phyloP scores from a whole-genome alignment of 2,888 invertebrate species.

The Amphipyra berbera region DNA sequence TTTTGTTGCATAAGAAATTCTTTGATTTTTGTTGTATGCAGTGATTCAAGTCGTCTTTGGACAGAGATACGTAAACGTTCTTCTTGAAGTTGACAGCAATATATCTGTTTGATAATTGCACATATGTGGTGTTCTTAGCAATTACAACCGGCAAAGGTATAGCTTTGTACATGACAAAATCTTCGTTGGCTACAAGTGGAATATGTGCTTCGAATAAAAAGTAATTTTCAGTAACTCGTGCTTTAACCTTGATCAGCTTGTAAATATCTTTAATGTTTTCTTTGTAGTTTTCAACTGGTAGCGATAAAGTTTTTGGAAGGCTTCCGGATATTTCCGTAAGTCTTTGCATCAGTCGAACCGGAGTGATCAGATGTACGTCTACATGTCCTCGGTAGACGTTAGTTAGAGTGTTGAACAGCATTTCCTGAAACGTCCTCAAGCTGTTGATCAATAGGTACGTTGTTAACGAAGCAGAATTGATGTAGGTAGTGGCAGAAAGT shows the following conservation, averaged over 20 bases:
- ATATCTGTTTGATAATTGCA: slow-evolving; percentile 10
- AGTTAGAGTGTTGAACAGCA: slow-evolving; percentile 44
- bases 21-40: slow-evolving; percentile 7
- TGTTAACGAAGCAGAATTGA: slow-evolving; percentile 4
- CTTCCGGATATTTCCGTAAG: slow-evolving; percentile 35
- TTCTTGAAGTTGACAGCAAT: slow-evolving; percentile 32
- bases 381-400: slow-evolving; percentile 48
- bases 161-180: slow-evolving; percentile 18
- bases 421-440: slow-evolving; percentile 33
- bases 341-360: slow-evolving; percentile 35
- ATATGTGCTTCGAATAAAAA: slow-evolving; percentile 38
- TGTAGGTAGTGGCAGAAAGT: slow-evolving; percentile 8
- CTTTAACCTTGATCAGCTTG: slow-evolving; percentile 44
- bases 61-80: slow-evolving; percentile 9
- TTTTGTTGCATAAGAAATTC: slow-evolving; percentile 11
- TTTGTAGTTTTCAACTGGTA: slow-evolving; percentile 38
- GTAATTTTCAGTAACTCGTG: slow-evolving; percentile 32
- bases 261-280: slow-evolving; percentile 44
- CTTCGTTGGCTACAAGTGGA: slow-evolving; percentile 29
- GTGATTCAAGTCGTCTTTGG: slow-evolving; percentile 20
- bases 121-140: background rate
- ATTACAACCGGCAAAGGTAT: slow-evolving; percentile 11
- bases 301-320: slow-evolving; percentile 33
- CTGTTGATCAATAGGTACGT: slow-evolving; percentile 12
- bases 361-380: slow-evolving; percentile 46